Percentiles rank a stretch among this genome's conserved stretches.
Conservation (phyloP, 2,888 invertebrate species). For the Sesia apiformis region DNA sequence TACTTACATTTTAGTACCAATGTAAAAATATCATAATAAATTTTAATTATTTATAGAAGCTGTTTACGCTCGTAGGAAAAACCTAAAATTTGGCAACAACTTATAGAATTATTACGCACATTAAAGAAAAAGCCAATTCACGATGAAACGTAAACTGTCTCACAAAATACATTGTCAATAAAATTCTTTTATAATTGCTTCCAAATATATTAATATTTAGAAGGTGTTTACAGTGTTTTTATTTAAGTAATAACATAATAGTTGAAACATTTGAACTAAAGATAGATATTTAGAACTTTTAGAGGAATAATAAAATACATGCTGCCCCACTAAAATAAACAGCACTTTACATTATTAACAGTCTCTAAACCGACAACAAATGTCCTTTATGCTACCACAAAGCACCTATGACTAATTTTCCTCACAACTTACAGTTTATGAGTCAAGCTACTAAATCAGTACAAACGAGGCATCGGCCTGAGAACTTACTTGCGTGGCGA, state of each 20-base stretch:
- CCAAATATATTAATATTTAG: no score
- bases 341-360: no score
- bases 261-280: no score
- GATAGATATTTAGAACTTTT: no score
- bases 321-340: no score
- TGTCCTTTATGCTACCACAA: slow-evolving; percentile 10
- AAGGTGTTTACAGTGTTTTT: no score
- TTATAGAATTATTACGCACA: slow-evolving; percentile 16
- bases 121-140: slow-evolving; percentile 9
- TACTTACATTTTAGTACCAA: no score
- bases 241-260: no score
- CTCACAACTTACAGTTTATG: slow-evolving; percentile 9
- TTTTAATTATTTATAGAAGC: background rate
- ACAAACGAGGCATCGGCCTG: slow-evolving; percentile 36
- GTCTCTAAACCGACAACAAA: background rate
- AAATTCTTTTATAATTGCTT: no score
- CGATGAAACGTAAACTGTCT: background rate
- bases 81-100: slow-evolving; percentile 20
- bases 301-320: no score
- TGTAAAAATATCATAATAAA: background rate
- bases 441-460: slow-evolving; percentile 34
- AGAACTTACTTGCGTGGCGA: slow-evolving; percentile 62
- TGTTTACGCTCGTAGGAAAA: slow-evolving; percentile 9
- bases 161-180: no score
- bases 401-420: slow-evolving; percentile 18